Conservation (phyloP, 2,888 invertebrate genomes). For the Macropis europaea region DNA sequence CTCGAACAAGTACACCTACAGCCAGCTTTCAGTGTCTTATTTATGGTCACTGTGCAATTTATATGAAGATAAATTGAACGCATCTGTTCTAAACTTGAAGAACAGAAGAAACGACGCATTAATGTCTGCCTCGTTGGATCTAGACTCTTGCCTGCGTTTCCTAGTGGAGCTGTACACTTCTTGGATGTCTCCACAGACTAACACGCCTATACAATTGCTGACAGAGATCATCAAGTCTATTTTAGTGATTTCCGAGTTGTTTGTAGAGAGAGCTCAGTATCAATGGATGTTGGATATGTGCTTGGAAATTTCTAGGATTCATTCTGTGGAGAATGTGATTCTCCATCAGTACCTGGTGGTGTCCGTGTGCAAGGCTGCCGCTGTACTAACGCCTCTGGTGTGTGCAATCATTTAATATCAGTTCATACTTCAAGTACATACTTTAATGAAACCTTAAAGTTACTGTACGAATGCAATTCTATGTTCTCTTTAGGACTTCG, state of each 20-base stretch:
- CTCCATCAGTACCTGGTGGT: conserved; percentile 86
- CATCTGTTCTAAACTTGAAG: conserved; percentile 70
- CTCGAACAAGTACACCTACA: conserved; percentile 63
- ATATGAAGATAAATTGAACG: conserved; percentile 74
- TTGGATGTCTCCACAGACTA: conserved; percentile 83
- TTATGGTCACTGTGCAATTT: conserved; percentile 75
- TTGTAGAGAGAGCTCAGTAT: conserved; percentile 88
- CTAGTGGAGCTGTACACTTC: conserved; percentile 94
- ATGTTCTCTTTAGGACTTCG: conserved; percentile 80
- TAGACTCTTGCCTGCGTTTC: conserved; percentile 95
- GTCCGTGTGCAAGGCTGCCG: conserved; percentile 86
- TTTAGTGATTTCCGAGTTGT: conserved; percentile 88
- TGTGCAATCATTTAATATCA: conserved; percentile 50
- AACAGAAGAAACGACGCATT: conserved; percentile 79
- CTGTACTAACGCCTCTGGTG: conserved; percentile 83
- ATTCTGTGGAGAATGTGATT: conserved; percentile 89
- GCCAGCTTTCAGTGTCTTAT: conserved; percentile 75
- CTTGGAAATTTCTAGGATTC: conserved; percentile 84
- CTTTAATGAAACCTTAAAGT: too few species aligned
- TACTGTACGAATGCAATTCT: too few species aligned
- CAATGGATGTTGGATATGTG: conserved; percentile 89
- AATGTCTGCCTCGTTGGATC: conserved; percentile 83
- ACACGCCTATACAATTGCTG: conserved; percentile 80
- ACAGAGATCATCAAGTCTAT: conserved; percentile 85
- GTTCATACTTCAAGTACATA: too few species aligned